These are phyloP conservation scores for Sminthurides aquaticus DNA, from an alignment of 2,888 invertebrate species.

Conservation along the genomic window DNA sequence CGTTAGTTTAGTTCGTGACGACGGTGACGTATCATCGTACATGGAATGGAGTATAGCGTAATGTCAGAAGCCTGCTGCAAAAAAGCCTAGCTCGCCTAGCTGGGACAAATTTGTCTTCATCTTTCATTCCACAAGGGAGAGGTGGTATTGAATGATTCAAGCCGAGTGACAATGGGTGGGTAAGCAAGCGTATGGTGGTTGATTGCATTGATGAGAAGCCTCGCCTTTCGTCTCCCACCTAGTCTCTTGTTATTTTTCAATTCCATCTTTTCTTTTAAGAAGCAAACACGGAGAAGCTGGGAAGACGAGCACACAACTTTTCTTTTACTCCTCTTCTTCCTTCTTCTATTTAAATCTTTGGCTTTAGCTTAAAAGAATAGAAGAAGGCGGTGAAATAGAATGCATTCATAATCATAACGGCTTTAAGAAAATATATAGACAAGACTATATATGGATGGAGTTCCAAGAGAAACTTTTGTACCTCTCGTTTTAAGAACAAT, in stretches of 20 bases:
- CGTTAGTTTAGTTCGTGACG: too few relatives aligned
- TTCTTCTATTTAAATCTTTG: not conserved
- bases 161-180: not conserved
- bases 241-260: not conserved
- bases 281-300: not conserved
- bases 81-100: too few relatives aligned
- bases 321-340: not conserved
- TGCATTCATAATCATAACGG: not conserved
- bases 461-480: not conserved
- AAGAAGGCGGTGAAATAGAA: not conserved
- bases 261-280: not conserved
- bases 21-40: too few relatives aligned
- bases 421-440: not conserved
- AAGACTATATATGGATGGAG: not conserved
- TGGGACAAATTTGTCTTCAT: too few relatives aligned
- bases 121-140: too few relatives aligned
- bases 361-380: not conserved
- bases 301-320: not conserved
- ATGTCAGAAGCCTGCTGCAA: too few relatives aligned
- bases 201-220: not conserved
- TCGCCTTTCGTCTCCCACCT: slow-evolving; percentile 1
- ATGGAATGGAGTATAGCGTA: too few relatives aligned
- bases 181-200: not conserved
- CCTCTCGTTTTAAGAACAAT: too few relatives aligned
- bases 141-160: not conserved